These are phyloP conservation scores for Hydrolagus colliei DNA, from an alignment of 2,797 vertebrate species.

Conservation along the genomic window DNA sequence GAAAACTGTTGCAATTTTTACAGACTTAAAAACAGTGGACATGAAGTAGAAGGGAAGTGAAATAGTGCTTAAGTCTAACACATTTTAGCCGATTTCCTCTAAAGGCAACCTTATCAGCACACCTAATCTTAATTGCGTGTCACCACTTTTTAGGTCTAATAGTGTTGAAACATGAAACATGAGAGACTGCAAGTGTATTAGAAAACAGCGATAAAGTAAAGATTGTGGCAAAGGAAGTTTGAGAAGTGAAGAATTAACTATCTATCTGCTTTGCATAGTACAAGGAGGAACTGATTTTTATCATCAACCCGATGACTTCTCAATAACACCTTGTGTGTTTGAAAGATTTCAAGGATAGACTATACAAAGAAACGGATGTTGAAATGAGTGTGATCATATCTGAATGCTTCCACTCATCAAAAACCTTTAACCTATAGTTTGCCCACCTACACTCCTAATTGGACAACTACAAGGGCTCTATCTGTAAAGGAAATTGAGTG, in stretches of 20 bases:
- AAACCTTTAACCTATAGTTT: constrained; percentile 14
- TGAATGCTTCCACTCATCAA: background rate
- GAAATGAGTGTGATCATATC: background rate
- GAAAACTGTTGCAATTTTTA: no score
- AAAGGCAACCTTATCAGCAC: no score
- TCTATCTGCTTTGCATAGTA: constrained; percentile 28
- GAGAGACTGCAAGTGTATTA: background rate
- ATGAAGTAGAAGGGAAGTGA: no score
- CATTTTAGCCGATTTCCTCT: no score
- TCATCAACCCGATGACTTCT: constrained; percentile 8
- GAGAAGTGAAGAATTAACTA: background rate
- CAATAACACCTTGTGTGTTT: constrained; percentile 1
- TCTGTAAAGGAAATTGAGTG: constrained; percentile 8
- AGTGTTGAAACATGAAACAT: background rate
- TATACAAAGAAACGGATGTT: constrained; percentile 1
- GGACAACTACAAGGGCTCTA: background rate
- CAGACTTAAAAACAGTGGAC: no score
- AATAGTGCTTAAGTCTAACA: no score
- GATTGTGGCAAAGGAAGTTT: background rate
- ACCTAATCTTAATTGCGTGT: no score
- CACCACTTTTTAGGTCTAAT: background rate
- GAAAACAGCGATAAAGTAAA: background rate
- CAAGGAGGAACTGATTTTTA: constrained; percentile 17
- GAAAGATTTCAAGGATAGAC: background rate
- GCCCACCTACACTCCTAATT: constrained; percentile 10